Conservation (phyloP, 2,888 invertebrate species). For the Drosophila fungiperda region DNA sequence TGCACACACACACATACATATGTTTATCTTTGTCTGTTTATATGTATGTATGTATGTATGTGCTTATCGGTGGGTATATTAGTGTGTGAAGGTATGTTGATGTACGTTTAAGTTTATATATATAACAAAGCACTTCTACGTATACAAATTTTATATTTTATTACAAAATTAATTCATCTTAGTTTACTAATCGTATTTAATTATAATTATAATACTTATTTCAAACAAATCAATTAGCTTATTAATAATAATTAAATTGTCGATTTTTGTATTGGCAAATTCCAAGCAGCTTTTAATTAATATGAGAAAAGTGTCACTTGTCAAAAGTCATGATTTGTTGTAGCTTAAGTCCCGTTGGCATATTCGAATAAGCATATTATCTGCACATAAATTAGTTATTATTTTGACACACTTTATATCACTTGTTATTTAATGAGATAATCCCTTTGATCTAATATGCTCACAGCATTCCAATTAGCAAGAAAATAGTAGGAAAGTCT, state of each 20-base stretch:
- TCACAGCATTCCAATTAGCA: constrained; percentile 41
- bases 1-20: constrained; percentile 30
- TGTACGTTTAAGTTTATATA: not conserved
- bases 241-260: not conserved
- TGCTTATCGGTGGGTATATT: constrained; percentile 4
- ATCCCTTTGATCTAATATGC: constrained; percentile 54
- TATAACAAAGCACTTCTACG: constrained; percentile 18
- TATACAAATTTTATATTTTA: not conserved
- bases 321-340: not conserved
- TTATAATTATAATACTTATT: not conserved
- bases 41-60: constrained; percentile 9
- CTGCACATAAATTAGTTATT: constrained; percentile 12
- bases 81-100: constrained; percentile 1
- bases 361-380: not conserved
- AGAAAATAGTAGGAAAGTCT: constrained; percentile 1
- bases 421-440: constrained; percentile 27
- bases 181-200: not conserved
- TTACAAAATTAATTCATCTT: not conserved
- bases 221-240: not conserved
- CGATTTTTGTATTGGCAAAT: not conserved
- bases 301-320: too few relatives aligned
- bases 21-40: constrained; percentile 1
- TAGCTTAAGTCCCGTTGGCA: not conserved
- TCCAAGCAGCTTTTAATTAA: not conserved
- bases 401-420: constrained; percentile 13